A percentile compares a stretch with the other conserved stretches of the same genome.
Evolutionary conservation across 2,888 invertebrate species (phyloP).

Genomic region (Aspidiotus destructor): DNA sequence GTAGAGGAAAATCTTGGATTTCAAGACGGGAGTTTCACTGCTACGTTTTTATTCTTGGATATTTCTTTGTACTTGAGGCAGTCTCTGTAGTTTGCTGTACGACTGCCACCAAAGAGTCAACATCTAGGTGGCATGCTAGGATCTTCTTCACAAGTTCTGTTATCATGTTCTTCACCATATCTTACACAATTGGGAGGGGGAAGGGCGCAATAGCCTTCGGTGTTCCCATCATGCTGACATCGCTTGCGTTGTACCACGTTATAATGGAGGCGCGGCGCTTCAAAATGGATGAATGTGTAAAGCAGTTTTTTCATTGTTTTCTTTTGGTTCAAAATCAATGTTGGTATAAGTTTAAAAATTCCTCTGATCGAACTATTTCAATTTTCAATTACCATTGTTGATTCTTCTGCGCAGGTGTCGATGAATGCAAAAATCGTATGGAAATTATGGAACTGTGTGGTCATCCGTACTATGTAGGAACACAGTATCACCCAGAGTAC

Average conservation of each 20-base stretch:
- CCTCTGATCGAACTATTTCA: no score
- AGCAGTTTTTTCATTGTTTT: neutral
- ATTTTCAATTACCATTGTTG: no score
- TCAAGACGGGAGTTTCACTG: no score
- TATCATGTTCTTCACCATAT: neutral
- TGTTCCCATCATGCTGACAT: neutral
- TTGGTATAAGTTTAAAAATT: no score
- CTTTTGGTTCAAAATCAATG: neutral
- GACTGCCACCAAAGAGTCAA: neutral
- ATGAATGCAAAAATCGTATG: constrained; percentile 78
- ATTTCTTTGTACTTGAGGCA: neutral
- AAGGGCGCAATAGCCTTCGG: neutral
- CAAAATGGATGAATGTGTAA: neutral
- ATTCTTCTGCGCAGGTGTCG: constrained; percentile 47
- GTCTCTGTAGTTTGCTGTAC: neutral
- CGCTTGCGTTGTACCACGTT: neutral
- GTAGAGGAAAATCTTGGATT: no score
- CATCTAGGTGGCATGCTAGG: neutral
- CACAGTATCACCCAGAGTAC: constrained; percentile 98
- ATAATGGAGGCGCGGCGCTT: neutral
- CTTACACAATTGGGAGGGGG: neutral
- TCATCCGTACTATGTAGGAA: constrained; percentile 89
- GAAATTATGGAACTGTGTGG: constrained; percentile 81
- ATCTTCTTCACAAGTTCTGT: neutral
- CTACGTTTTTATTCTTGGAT: no score